These are phyloP conservation scores for Lomographa bimaculata DNA, from an alignment of 2,888 invertebrate genomes.

Conservation along the genomic window DNA sequence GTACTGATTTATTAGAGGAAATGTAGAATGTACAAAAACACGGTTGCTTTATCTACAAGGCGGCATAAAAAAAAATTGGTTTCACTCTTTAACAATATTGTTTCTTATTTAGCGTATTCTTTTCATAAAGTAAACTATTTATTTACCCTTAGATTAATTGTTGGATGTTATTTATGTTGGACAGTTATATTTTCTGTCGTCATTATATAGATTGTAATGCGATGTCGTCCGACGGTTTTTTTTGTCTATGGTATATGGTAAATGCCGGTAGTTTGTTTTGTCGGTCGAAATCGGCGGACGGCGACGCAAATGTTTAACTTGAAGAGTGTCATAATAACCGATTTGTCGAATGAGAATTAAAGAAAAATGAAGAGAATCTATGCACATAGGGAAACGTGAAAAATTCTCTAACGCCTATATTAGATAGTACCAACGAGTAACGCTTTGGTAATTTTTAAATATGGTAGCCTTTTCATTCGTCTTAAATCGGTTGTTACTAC, in stretches of 20 bases:
- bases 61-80: conserved; percentile 56
- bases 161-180: conserved; percentile 67
- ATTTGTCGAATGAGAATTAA: conserved; percentile 10
- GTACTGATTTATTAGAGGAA: conserved; percentile 32
- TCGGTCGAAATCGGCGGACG: conserved; percentile 7
- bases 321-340: conserved; percentile 23
- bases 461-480: conserved; percentile 4
- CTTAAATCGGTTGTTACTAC: conserved; percentile 21
- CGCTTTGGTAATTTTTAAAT: conserved; percentile 14
- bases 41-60: conserved; percentile 45
- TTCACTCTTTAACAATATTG: conserved; percentile 59
- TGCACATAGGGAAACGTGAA: conserved; percentile 1
- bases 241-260: neutral
- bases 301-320: conserved; percentile 1
- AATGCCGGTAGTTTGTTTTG: neutral
- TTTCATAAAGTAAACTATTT: conserved; percentile 56
- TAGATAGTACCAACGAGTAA: conserved; percentile 11
- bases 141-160: conserved; percentile 63
- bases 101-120: conserved; percentile 54
- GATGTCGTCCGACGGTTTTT: conserved; percentile 11
- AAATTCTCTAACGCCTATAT: conserved; percentile 6
- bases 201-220: conserved; percentile 14
- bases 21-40: conserved; percentile 54
- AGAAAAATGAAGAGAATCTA: neutral
- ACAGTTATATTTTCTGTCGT: conserved; percentile 39